Base-by-base conservation (phyloP, 1,140 invertebrate species). In the Pachypsylla venusta region DNA sequence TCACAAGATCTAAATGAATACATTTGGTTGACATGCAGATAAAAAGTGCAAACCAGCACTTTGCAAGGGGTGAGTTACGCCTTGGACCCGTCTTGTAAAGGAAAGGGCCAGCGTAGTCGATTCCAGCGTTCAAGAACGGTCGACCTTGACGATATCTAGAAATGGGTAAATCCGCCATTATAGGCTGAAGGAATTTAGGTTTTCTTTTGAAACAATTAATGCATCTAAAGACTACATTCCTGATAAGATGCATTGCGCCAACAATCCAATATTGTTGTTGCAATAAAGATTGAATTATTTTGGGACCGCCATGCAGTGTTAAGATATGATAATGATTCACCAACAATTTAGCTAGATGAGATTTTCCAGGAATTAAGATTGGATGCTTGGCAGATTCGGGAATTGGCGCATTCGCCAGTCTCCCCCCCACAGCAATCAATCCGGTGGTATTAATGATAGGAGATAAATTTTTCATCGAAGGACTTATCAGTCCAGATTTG, bases 71-170 rank as follows among this genome's bases (percentile, higher is more conserved):
- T 22, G 60, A 57, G 22, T 66, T 64, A 12, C 67, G 58, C 14
- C 62, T 30, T 16, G 60, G 62, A 28, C 59, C 54, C 7, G 59
- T 59, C 63, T 66, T 72, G 2, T 72, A 63, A 0, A 62, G 16
- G 22, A 76, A 69, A 0, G 73, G 73, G 0, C 73, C 73, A 12
- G 67, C 68, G 60, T 68, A 73, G 58, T 75, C 73, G 0, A 72
- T 61, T 10, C 73, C 74, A 24, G 61, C 59, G 25, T 66, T 59
- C 22, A 55, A 13, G 61, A 76, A 73, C 2, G 69, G 53, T 20
- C 60, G 54, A 5, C 63, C 28, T 5, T 63, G 58, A 19, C n/a
- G 62, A 0, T 73, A 60, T 26, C 71, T 40, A 40, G 60, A 22
- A 20, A 16, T 24, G 5, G 70, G 70, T 5, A 73, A 55, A 55